phyloP scores from a whole-genome alignment of 2,888 invertebrate species.

The Hecatera dysodea region DNA sequence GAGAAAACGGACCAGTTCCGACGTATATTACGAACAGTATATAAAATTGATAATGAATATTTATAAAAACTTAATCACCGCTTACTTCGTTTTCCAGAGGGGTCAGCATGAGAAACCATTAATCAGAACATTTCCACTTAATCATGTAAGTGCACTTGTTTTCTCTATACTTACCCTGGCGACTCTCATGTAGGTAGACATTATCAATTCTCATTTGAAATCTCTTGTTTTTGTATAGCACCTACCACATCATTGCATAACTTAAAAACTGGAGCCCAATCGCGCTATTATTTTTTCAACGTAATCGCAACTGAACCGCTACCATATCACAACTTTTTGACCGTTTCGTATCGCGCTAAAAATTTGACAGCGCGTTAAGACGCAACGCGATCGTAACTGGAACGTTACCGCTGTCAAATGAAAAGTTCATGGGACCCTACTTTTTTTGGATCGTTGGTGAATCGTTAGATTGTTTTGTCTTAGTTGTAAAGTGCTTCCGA shows the following conservation, averaged over 20 bases:
- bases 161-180: conserved; percentile 74
- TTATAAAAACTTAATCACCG: conserved; percentile 89
- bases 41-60: conserved; percentile 90
- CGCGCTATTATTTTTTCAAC: too few relatives aligned
- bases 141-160: conserved; percentile 80
- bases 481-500: too few relatives aligned
- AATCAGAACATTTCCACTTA: conserved; percentile 88
- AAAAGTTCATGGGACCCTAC: too few relatives aligned
- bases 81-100: conserved; percentile 81
- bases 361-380: too few relatives aligned
- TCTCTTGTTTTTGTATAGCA: conserved; percentile 61
- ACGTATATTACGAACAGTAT: conserved; percentile 86
- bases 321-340: too few relatives aligned
- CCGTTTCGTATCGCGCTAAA: too few relatives aligned
- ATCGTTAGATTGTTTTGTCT: too few relatives aligned
- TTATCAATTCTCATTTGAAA: conserved; percentile 79
- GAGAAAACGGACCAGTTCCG: conserved; percentile 89
- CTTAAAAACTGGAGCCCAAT: conserved; percentile 43
- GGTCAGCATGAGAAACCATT: conserved; percentile 85
- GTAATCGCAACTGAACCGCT: too few relatives aligned
- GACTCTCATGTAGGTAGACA: conserved; percentile 66
- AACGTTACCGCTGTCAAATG: too few relatives aligned
- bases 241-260: conserved; percentile 45
- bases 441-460: too few relatives aligned
- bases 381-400: too few relatives aligned